phyloP scores from a whole-genome alignment of 2,113 vertebrate genomes.

The Arenaria interpres region DNA sequence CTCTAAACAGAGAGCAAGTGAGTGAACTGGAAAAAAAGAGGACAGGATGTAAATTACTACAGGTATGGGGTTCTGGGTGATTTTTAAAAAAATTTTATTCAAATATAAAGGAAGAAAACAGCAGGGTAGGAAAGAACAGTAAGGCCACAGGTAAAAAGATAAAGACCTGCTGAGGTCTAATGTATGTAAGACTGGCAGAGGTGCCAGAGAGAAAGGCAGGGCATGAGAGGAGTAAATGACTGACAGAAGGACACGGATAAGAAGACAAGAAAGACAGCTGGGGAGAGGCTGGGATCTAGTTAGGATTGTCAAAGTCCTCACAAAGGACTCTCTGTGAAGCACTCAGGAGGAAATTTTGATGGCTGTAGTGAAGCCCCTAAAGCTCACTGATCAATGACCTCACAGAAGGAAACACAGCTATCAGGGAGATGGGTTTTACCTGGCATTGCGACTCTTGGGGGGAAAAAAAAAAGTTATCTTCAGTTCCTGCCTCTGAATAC shows the following conservation, averaged over 20 bases:
- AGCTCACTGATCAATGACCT: background rate
- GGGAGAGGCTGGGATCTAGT: background rate
- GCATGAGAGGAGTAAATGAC: background rate
- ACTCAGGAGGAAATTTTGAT: background rate
- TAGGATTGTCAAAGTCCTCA: background rate
- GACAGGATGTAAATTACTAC: background rate
- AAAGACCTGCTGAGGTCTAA: background rate
- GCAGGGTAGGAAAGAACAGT: background rate
- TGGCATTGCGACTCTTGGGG: background rate
- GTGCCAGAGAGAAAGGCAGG: background rate
- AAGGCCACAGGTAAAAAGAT: background rate
- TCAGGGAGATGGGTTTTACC: background rate
- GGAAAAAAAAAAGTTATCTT: background rate
- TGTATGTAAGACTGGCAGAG: background rate
- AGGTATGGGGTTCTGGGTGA: rapidly evolving
- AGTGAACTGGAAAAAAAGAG: background rate
- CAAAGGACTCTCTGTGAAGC: rapidly evolving
- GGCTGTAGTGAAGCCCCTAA: background rate
- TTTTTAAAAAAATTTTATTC: background rate
- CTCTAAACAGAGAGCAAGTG: background rate
- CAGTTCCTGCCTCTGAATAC: background rate
- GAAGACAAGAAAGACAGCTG: background rate
- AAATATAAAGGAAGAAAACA: background rate
- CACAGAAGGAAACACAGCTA: rapidly evolving
- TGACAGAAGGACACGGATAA: background rate